phyloP scores from a whole-genome alignment of 2,113 vertebrate genomes.

The Parus major region DNA sequence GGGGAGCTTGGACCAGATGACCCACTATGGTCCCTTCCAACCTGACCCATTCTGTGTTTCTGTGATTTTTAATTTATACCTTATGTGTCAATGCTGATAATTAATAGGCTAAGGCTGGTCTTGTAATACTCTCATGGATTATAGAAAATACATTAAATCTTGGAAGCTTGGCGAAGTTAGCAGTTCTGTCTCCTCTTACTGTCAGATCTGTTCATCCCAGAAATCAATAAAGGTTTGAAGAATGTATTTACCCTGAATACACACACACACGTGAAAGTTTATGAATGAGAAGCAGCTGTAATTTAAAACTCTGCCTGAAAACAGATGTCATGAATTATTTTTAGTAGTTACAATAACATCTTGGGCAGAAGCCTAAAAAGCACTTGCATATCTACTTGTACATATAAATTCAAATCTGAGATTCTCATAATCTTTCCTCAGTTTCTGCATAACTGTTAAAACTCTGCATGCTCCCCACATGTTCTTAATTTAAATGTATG shows the following conservation, averaged over 20 bases:
- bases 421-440: neutral
- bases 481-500: neutral
- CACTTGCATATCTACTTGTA: neutral
- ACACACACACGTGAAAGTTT: neutral
- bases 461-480: neutral
- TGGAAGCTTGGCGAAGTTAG: neutral
- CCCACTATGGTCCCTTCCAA: rapidly evolving
- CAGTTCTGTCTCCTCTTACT: neutral
- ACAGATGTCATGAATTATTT: constrained; percentile 39
- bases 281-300: constrained; percentile 45
- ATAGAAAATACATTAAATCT: neutral
- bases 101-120: neutral
- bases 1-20: neutral
- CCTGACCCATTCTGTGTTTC: neutral
- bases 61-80: neutral
- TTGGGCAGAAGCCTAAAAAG: constrained; percentile 19
- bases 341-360: neutral
- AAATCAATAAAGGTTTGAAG: constrained; percentile 16
- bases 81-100: neutral
- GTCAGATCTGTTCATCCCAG: neutral
- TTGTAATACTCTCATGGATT: neutral
- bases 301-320: constrained; percentile 22
- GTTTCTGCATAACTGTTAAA: neutral
- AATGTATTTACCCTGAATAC: neutral
- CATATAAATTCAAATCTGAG: neutral